phyloP scores from a whole-genome alignment of 2,113 vertebrate species.

The Rhodinocichla rosea region DNA sequence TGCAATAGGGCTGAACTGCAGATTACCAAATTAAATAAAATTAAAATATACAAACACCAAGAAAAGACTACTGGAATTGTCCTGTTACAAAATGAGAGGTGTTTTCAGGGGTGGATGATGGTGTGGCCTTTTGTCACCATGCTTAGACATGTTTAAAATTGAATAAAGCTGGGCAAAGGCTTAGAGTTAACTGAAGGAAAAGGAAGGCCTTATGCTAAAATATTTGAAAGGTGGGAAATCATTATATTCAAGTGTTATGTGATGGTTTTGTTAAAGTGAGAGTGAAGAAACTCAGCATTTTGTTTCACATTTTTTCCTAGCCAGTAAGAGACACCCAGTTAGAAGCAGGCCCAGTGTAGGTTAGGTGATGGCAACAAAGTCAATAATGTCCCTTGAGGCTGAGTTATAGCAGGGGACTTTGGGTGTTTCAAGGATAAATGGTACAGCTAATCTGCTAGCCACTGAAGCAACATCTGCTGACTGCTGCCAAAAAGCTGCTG shows the following conservation, averaged over 20 bases:
- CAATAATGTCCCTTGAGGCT: neutral
- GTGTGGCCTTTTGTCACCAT: neutral
- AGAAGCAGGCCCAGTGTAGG: neutral
- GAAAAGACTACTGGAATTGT: neutral
- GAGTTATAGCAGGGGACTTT: neutral
- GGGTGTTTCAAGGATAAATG: constrained; percentile 26
- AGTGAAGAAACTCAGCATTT: neutral
- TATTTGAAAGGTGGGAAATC: neutral
- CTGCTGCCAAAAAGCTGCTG: constrained; percentile 55
- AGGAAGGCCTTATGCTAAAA: neutral
- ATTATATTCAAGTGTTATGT: neutral
- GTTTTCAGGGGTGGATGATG: neutral
- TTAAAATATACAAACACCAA: neutral
- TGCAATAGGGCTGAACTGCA: neutral
- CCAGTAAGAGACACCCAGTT: neutral
- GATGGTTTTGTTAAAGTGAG: neutral
- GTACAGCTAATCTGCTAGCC: constrained; percentile 25
- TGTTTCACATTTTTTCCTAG: neutral
- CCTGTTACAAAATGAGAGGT: neutral
- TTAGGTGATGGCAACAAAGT: neutral
- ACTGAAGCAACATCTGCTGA: constrained; percentile 36
- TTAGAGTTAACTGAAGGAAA: neutral
- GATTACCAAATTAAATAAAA: neutral
- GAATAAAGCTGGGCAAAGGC: neutral
- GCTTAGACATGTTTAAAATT: neutral